These are phyloP conservation scores for Bufo gargarizans DNA, from an alignment of 2,113 vertebrate species.

Conservation along the genomic window DNA sequence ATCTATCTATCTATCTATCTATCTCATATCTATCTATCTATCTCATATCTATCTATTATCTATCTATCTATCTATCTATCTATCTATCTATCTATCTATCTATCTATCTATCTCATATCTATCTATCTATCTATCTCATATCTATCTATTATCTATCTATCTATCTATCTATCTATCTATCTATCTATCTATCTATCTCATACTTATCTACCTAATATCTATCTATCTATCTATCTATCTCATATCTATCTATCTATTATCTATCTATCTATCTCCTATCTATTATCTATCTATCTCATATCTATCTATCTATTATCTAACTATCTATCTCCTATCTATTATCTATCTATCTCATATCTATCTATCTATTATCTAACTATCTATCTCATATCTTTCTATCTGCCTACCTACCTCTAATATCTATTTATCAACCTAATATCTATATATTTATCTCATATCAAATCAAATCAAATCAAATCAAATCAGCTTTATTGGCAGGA, in stretches of 20 bases:
- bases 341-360: slow-evolving; percentile 5
- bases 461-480: too few relatives aligned
- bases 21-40: slow-evolving; percentile 14
- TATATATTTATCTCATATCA: too few relatives aligned
- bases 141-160: slow-evolving; percentile 4
- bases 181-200: too few relatives aligned
- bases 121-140: slow-evolving; percentile 23
- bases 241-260: too few relatives aligned
- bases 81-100: neutral
- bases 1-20: slow-evolving; percentile 1
- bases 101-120: neutral
- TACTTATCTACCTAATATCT: too few relatives aligned
- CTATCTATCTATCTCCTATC: too few relatives aligned
- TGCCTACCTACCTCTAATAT: neutral
- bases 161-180: too few relatives aligned
- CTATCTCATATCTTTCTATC: neutral
- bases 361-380: neutral
- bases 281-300: neutral
- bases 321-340: slow-evolving; percentile 13
- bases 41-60: slow-evolving; percentile 28
- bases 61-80: neutral
- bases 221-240: slow-evolving; percentile 11
- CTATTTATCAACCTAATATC: neutral
- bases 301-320: neutral
- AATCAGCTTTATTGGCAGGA: too few relatives aligned